Evolutionary conservation across 2,888 invertebrate genomes (phyloP), one percentile per base, ranked within the genome.

Genomic region (Pyrochroa serraticornis): DNA sequence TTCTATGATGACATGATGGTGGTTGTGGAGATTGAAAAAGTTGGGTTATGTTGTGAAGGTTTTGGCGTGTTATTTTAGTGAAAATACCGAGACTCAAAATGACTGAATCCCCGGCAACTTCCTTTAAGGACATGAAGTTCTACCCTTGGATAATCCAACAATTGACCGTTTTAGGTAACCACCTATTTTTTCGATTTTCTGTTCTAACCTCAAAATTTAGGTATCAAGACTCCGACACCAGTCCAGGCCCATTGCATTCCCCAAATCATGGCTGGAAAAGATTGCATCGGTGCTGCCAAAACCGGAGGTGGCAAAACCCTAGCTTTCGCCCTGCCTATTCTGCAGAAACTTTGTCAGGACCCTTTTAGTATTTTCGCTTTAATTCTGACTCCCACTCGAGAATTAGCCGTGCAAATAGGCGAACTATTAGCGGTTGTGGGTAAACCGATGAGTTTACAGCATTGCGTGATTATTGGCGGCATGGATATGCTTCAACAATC

Each of bases 301-400:
- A 99, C 98, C 6, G 98, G 98, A 8, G 97, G 96, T 52, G 98
- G 98, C 1, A 99, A 99, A 83, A 99, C 99, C 0, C 87, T 98
- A 72, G 96, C 98, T 0, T 99, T 99, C 84, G 97, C 95, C 0
- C 78, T 98, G 49, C 97, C 97, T 0, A 94, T 98, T 70, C 77
- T 98, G 41, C 95, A 97, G 76, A 88, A 89, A 74, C 81, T 98
- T 30, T 92, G 92, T 56, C 91, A 95, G 74, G 97, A 99, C 79
- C 97, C 97, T 0, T 95, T 92, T 77, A 97, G 97, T 51, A 95
- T 98, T 75, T 99, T 91, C 84, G 96, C 97, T 1, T 82, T 99
- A 30, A 83, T 99, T 13, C 81, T 99, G 7, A 97, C 98, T 8
- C 98, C 99, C 1, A 99, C 98, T 0, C 89, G 96, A 75, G 95